Evolutionary conservation across 1,140 invertebrate genomes (phyloP).

Genomic region (Solenopsis invicta): DNA sequence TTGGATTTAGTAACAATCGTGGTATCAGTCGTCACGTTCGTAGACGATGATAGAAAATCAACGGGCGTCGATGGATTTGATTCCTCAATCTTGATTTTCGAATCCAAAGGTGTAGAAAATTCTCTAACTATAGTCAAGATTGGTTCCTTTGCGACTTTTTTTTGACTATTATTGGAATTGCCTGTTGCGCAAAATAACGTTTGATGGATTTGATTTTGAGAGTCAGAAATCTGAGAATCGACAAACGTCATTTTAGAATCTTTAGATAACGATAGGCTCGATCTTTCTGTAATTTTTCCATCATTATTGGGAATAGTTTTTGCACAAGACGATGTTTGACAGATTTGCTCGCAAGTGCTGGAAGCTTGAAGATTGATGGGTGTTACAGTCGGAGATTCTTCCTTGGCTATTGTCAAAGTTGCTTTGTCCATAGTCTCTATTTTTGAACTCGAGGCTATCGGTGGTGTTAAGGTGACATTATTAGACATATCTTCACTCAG

Average conservation of each 20-base stretch:
- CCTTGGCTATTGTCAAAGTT: background rate
- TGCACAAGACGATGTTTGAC: background rate
- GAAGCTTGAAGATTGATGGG: slow-evolving; percentile 13
- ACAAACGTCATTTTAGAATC: background rate
- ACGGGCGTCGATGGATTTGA: slow-evolving; percentile 46
- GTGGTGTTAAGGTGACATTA: slow-evolving; percentile 36
- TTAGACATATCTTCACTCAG: slow-evolving; percentile 75
- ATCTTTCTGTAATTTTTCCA: background rate
- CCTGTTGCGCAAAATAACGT: background rate
- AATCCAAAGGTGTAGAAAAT: background rate
- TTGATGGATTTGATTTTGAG: background rate
- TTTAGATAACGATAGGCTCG: background rate
- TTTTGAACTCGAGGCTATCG: background rate
- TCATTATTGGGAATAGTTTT: background rate
- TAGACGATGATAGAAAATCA: slow-evolving; percentile 24
- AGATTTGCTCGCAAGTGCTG: background rate
- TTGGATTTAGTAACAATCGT: background rate
- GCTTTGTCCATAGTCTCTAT: background rate
- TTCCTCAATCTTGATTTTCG: slow-evolving; percentile 63
- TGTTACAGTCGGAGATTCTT: background rate
- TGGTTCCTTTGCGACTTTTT: background rate
- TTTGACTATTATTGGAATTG: background rate
- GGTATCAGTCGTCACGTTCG: background rate
- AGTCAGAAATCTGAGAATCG: background rate
- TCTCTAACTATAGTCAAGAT: background rate